Percentiles rank a stretch among this genome's conserved stretches.
Conservation (phyloP, 1,140 invertebrate genomes). For the Druon quercuslanigerum region DNA sequence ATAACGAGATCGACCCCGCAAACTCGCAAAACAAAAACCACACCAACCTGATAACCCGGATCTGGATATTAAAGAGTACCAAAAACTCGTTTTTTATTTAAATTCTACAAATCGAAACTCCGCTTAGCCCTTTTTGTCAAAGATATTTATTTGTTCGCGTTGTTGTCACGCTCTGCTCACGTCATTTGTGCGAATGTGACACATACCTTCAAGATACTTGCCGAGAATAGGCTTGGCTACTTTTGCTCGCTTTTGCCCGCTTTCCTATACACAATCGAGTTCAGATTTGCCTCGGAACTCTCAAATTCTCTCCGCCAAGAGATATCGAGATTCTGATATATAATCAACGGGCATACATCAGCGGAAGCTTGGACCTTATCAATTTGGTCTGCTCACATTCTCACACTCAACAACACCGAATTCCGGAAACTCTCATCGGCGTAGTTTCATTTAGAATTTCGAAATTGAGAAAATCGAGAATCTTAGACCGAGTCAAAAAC, state of each 20-base stretch:
- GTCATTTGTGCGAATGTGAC: slow-evolving; percentile 54
- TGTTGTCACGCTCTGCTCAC: slow-evolving; percentile 45
- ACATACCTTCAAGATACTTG: slow-evolving; percentile 50
- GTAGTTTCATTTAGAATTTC: too few species aligned
- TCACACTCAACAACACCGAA: too few species aligned
- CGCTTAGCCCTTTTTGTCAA: background rate
- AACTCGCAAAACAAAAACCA: slow-evolving; percentile 11
- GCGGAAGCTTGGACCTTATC: background rate
- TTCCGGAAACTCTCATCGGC: too few species aligned
- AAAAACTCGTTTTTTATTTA: background rate
- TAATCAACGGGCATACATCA: background rate
- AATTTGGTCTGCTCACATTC: background rate
- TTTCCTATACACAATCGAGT: too few species aligned
- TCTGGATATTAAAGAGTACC: too few species aligned
- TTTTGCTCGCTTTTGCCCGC: background rate
- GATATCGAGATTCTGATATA: too few species aligned
- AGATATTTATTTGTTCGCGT: slow-evolving; percentile 12
- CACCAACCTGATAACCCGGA: slow-evolving; percentile 6
- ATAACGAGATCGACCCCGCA: background rate
- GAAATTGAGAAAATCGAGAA: background rate
- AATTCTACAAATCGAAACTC: background rate
- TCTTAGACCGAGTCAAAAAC: background rate
- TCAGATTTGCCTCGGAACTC: too few species aligned
- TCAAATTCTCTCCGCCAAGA: too few species aligned
- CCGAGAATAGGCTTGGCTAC: slow-evolving; percentile 47